Conservation (phyloP, 1,140 invertebrate genomes). For the Papilio polyxenes region DNA sequence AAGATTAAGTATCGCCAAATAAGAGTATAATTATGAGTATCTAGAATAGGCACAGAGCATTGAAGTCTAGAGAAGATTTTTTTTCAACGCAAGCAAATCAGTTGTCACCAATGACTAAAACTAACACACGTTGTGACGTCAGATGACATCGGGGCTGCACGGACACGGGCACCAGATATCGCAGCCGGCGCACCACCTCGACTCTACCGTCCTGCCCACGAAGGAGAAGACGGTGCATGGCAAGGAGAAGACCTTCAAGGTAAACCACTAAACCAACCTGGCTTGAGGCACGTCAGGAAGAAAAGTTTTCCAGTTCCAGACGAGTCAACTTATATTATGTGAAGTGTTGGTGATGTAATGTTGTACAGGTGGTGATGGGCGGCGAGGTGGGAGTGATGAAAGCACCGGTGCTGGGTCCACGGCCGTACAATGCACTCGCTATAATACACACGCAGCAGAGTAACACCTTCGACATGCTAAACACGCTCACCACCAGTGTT, state of each 20-base stretch:
- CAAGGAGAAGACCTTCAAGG: conserved; percentile 80
- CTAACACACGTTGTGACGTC: background rate
- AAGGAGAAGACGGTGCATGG: conserved; percentile 80
- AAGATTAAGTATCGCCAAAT: background rate
- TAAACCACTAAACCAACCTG: conserved; percentile 33
- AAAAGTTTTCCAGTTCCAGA: too few species aligned
- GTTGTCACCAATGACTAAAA: background rate
- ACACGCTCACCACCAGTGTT: conserved; percentile 77
- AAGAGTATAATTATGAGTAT: background rate
- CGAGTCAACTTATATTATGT: too few species aligned
- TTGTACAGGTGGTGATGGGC: conserved; percentile 71
- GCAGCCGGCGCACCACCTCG: conserved; percentile 75
- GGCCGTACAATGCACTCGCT: conserved; percentile 75
- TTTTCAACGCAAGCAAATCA: background rate
- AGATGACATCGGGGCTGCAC: conserved; percentile 78
- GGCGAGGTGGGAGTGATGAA: conserved; percentile 73
- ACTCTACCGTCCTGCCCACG: conserved; percentile 63
- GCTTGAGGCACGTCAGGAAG: too few species aligned
- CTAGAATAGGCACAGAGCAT: background rate
- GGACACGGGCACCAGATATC: conserved; percentile 73
- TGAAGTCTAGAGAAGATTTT: background rate
- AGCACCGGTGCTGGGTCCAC: conserved; percentile 64
- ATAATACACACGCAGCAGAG: conserved; percentile 80
- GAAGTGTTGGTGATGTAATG: background rate
- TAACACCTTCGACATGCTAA: conserved; percentile 79